Evolutionary conservation across 2,888 invertebrate species (phyloP), one percentile per base, ranked within the genome.

Genomic region (Leptopilina myrica): DNA sequence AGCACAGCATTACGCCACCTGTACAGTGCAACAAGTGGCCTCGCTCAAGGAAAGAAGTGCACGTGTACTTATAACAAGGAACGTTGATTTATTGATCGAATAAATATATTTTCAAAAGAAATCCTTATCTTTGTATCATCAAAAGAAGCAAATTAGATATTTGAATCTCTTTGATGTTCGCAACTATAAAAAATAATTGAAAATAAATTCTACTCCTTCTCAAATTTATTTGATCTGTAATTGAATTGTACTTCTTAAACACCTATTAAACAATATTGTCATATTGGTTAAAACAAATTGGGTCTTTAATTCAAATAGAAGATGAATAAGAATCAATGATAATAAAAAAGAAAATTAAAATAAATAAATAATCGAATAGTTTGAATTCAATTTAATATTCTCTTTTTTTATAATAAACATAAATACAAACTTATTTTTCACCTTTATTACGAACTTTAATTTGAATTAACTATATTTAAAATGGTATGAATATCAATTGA

Each of bases 51-150:
- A 69, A 69, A 69, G 67, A 69, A 69, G 26, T 69, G 69, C 69
- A 73, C 69, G 69, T 73, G 69, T 56, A 56, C 69, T 53, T 56
- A 56, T 53, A 56, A 73, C 69, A 53, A 73, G 69, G n/a, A 53
- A 56, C 69, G 56, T 73, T 73, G 69, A 73, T 73, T 73, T 73
- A 73, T 73, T 73, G 33, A 73, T 73, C 26, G 69, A 73, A 33
- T 73, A 53, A 53, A 73, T 53, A 73, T 53, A 73, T 33, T 56
- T 73, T 56, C 69, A 53, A 73, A 53, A 56, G 69, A 73, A 26
- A 66, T 14, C 26, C 26, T 73, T 53, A 73, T 53, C 53, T 53
- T 26, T 9, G 56, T 73, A n/a, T 53, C 33, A 33, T 53, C 69
- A 20, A 73, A 49, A 33, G 33, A 56, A 56, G n/a, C 33, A 26